Evolutionary conservation across 64 coral and sea anemone genomes (phyloP), one percentile per base, ranked within the genome.

Genomic region (Pocillopora damicornis): DNA sequence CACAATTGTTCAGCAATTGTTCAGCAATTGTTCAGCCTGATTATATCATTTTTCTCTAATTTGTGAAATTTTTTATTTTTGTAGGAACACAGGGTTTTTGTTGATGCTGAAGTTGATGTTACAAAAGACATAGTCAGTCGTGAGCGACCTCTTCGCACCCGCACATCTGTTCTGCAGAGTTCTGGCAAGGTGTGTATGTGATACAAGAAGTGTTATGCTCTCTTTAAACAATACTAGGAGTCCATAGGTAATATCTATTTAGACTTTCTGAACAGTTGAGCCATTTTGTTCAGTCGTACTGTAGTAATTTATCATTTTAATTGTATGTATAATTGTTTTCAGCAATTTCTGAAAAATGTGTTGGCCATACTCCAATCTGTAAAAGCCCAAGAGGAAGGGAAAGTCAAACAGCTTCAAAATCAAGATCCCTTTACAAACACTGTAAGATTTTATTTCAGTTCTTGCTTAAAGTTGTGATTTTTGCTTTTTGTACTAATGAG

Each of bases 31-130:
- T 4, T 2, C 42, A 51, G 42, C 42, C 42, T 51, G 42, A 51
- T 7, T 7, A 51, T 51, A 51, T 51, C 7, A 51, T 51, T 51
- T 51, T 51, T 7, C 30, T 30, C 0, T 30, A 30, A 30, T 30
- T 30, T 30, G 30, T 60, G 30, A 62, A 13, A 75, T 59, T 60
- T 13, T 75, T 80, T 79, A 15, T 37, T 66, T 58, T 61, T 75
- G 63, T 81, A 99, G 97, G 92, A 95, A 76, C 93, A 94, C 80
- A 79, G 97, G 26, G 89, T 91, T 83, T 99, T 99, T 95, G 97
- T 99, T 71, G 97, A 99, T 92, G 97, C 97, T 37, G 97, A 99
- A 88, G 93, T 99, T 25, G 97, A 99, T 90, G 93, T 99, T 1
- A 99, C 97, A 64, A 90, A 93, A 25, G 97, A 99, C 63, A 99